Evolutionary conservation across 2,797 vertebrate species (phyloP), one percentile per base, ranked within the genome.

Genomic region (Spondyliosoma cantharus): DNA sequence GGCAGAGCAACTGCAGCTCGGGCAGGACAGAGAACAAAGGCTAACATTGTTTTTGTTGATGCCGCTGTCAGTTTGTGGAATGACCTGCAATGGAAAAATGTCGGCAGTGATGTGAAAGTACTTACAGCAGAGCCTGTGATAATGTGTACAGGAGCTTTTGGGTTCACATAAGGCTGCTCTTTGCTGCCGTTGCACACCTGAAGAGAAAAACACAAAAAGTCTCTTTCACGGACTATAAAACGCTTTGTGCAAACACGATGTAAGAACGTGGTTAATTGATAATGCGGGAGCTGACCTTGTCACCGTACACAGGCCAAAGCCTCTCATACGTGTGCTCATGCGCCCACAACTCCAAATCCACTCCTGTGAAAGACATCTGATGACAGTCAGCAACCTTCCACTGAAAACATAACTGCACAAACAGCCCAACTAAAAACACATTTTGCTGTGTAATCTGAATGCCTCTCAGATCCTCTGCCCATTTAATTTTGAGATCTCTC

Each of bases 91-190:
- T 52, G 62, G 67, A 68, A 75, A 80, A 80, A 80, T 5, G 7
- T 65, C 46, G 20, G 64, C 70, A 49, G 50, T 17, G 59, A 69
- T 57, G 49, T 71, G 46, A 75, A 83, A 57, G 43, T 85, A 95
- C 96, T 96, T 89, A 97, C 97, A 27, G 97, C 96, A 22, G 97
- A 97, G 83, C 97, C 97, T 0, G 96, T 96, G 91, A 97, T 96
- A 66, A 97, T 96, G 78, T 97, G 97, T 0, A 97, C 95, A 0
- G 97, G 96, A 59, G 94, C 96, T 80, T 87, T 94, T 1, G 97
- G 97, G 74, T 97, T 96, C 66, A 95, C 94, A 29, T 97, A 97
- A 1, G 97, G 97, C 56, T 86, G 86, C 50, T 95, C 90, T 22
- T 2, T 53, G 85, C 96, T 97, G 24, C 97, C 96, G 0, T 97